Evolutionary conservation across 2,113 vertebrate genomes (phyloP).

Genomic region (Oceanites oceanicus): DNA sequence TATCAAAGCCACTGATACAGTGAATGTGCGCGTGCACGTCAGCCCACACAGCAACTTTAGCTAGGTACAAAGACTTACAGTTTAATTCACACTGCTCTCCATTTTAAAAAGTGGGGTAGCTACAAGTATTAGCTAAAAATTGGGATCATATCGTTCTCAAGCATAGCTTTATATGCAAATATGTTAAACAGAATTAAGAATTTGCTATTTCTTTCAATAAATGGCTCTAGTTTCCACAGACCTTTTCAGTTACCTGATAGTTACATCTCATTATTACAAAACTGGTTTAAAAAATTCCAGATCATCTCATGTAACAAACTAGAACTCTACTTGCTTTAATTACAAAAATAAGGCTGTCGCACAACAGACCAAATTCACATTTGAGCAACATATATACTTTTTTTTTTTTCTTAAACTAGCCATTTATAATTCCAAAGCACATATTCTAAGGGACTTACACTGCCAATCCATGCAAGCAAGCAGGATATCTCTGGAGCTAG

Average conservation of each 20-base stretch:
- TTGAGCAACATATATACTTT: background rate
- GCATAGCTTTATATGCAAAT: background rate
- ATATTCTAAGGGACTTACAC: background rate
- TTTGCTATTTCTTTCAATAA: constrained; percentile 1
- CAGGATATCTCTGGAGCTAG: background rate
- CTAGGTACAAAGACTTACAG: background rate
- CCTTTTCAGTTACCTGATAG: background rate
- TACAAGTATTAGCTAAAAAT: background rate
- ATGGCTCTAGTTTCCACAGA: background rate
- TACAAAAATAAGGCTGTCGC: constrained; percentile 46
- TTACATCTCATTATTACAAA: constrained; percentile 17
- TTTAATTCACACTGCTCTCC: background rate
- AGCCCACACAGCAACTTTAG: background rate
- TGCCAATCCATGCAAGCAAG: background rate
- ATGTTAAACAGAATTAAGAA: background rate
- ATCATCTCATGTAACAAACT: constrained; percentile 36
- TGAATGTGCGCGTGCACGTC: background rate
- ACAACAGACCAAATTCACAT: background rate
- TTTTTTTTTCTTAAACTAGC: background rate
- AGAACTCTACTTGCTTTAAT: constrained; percentile 27
- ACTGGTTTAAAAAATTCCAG: background rate
- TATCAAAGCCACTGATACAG: constrained; percentile 45
- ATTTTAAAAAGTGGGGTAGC: background rate
- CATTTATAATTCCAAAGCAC: background rate
- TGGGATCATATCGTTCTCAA: background rate